Base-by-base conservation (phyloP, 2,113 vertebrate genomes). In the Otolemur garnettii region DNA sequence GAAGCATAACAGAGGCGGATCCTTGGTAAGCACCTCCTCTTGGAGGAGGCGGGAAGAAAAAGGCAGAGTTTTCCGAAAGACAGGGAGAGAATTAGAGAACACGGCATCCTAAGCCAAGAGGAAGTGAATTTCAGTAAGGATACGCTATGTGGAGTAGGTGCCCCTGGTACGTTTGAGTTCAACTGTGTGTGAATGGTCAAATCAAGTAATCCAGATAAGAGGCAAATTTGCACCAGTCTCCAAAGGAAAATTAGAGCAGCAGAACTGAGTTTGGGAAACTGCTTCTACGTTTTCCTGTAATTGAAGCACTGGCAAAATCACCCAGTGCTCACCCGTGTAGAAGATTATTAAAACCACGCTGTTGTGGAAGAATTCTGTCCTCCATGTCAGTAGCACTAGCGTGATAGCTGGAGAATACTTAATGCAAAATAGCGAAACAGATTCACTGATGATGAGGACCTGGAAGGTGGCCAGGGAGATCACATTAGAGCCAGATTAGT, bases 381-480 rank as follows among this genome's bases (percentile, higher is more conserved):
- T 87, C 87, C 33, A 59, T 15, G 22, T 85, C 60, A 72, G 81
- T 17, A 68, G 53, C 42, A 26, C 7, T 45, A 15, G 66, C 85
- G 57, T 93, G 78, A 93, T 2, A 84, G 59, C 77, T 81, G 80
- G 87, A 84, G 74, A 64, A 86, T 81, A 87, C n/a, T 96, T 83
- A 91, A 91, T 59, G 75, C 91, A 91, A 91, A 90, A 92, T 4
- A 94, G 85, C 68, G 60, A 90, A 92, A 83, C 38, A 86, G 64
- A 81, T 86, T 93, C n/a, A 68, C 64, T 35, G 3, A 82, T 87
- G 85, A 92, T 71, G 90, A 94, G 72, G 69, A n/a, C 55, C 68
- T 96, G 94, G 95, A 94, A 86, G 85, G 59, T 30, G 87, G 88
- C 96, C 96, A 96, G 96, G 35, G 50, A 75, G 91, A 88, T 83